Conservation (phyloP, 2,797 vertebrate species). For the Erethizon dorsatum region DNA sequence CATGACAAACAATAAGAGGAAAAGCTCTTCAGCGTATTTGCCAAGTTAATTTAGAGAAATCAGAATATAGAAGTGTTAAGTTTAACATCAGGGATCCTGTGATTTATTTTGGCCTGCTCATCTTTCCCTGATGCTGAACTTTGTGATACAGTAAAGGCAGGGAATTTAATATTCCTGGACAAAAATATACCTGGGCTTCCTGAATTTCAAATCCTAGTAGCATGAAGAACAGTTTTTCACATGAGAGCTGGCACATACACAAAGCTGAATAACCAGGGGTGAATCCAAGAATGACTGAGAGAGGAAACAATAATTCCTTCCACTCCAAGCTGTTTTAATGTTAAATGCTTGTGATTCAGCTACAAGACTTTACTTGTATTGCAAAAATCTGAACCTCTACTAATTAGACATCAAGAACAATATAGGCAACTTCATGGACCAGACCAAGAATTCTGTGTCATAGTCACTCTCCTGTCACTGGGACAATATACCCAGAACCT, state of each 20-base stretch:
- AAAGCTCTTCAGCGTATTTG: conserved; percentile 70
- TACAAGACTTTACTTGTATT: neutral
- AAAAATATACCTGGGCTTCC: conserved; percentile 69
- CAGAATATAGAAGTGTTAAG: neutral
- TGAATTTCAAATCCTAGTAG: conserved; percentile 27
- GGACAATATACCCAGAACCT: neutral
- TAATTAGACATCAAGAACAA: neutral
- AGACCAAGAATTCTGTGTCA: neutral
- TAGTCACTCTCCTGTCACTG: neutral
- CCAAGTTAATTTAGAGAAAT: conserved; percentile 38
- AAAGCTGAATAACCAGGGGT: neutral
- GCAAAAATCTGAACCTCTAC: neutral
- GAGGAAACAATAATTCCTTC: neutral
- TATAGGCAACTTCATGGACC: neutral
- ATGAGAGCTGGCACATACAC: neutral
- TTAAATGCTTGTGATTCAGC: neutral
- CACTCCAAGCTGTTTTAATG: neutral
- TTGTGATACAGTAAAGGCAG: neutral
- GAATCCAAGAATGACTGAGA: neutral
- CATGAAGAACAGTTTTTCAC: neutral
- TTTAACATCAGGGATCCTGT: conserved; percentile 45
- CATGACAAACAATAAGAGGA: conserved; percentile 40
- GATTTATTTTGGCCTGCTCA: neutral
- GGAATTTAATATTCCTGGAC: conserved; percentile 28
- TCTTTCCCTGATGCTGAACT: conserved; percentile 3